Conservation (phyloP, 2,797 vertebrate species). For the Neosalanx taihuensis region DNA sequence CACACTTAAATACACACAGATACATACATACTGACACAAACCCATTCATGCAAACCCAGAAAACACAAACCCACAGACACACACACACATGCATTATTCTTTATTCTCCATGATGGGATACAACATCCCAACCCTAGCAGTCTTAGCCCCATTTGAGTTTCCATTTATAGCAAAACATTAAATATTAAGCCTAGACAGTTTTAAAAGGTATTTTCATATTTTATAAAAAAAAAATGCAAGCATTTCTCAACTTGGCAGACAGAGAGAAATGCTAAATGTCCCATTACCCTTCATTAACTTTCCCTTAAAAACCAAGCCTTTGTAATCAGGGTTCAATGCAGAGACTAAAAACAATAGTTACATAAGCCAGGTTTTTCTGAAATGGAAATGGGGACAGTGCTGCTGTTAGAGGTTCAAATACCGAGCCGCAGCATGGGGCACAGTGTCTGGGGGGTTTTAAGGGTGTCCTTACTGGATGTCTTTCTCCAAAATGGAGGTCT, state of each 20-base stretch:
- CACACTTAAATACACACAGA: slow-evolving; percentile 34
- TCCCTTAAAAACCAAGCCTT: slow-evolving; percentile 45
- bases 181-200: slow-evolving; percentile 47
- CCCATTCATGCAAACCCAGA: slow-evolving; percentile 26
- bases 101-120: slow-evolving; percentile 44
- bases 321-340: slow-evolving; percentile 36
- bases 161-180: slow-evolving; percentile 57
- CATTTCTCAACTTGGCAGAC: slow-evolving; percentile 22
- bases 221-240: background rate
- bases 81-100: slow-evolving; percentile 5
- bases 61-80: slow-evolving; percentile 21
- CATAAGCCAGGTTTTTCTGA: slow-evolving; percentile 44
- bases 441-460: background rate
- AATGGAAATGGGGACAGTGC: slow-evolving; percentile 51
- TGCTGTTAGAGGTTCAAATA: too few species aligned
- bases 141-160: slow-evolving; percentile 45
- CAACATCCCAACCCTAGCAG: slow-evolving; percentile 46
- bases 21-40: slow-evolving; percentile 24
- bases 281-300: background rate
- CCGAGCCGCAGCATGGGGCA: too few species aligned
- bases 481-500: slow-evolving; percentile 9
- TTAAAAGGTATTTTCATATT: slow-evolving; percentile 6
- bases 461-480: slow-evolving; percentile 13
- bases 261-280: background rate
- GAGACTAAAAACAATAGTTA: slow-evolving; percentile 37